Base-by-base conservation (phyloP, 2,888 invertebrate species). In the Spodoptera littoralis region DNA sequence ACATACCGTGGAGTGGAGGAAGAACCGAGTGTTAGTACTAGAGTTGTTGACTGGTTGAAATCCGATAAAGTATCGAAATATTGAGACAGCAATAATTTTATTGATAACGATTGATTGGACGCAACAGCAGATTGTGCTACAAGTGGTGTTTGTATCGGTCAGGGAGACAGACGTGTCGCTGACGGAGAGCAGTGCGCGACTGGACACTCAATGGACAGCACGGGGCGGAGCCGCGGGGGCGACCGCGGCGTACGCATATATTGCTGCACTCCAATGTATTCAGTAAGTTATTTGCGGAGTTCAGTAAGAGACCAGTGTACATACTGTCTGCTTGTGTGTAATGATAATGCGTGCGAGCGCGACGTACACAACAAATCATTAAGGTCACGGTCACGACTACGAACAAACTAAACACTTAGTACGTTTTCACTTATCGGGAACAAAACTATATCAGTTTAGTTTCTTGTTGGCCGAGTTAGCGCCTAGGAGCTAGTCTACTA, bases 61-160 rank as follows among this genome's bases (percentile, higher is more conserved):
- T 50, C 44, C n/a, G 71, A 71, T 75, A 63, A 63, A 48, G 57
- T 61, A 44, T 13, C 24, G 36, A 74, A 70, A 41, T 48, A 45
- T 43, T 24, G 54, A 53, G 24, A 27, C 24, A 47, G 36, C 61
- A 13, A 63, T 71, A 49, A 74, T 18, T 18, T 18, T 18, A 18
- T 54, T 18, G 53, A 70, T 61, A 57, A 52, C 46, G 27, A 24
- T n/a, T 11, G 45, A 60, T 70, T 53, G 45, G 6, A 49, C 13
- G 18, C 48, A 13, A 42, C 11, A 4, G 24, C 41, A 49, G 55
- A 61, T 46, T 49, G 55, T 9, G 36, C 22, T n/a, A 36, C 30
- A 57, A 52, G 56, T 74, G 18, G 48, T 41, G 45, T n/a, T 13
- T 36, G 41, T 36, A 46, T 13, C 22, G 22, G 42, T 43, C n/a